Evolutionary conservation across 2,797 vertebrate genomes (phyloP), one percentile per base, ranked within the genome.

Genomic region (Sphaeramia orbicularis): DNA sequence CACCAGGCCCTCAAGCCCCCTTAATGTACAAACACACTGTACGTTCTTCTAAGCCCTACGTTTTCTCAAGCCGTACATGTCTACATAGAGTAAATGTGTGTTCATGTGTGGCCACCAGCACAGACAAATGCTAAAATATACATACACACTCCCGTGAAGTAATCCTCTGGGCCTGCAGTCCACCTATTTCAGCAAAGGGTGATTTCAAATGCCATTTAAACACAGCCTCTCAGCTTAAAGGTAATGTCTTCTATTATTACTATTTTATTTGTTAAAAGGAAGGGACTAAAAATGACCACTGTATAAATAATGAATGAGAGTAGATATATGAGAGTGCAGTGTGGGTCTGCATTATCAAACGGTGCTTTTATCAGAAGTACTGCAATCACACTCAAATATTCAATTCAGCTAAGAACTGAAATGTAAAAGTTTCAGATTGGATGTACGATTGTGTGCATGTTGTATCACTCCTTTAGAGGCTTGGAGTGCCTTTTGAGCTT

Each of bases 221-320:
- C 75, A 69, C 72, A 71, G 74, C 57, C 71, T 77, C 37, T 1
- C 51, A 40, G 70, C 82, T 81, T 38, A 65, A 65, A 51, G 65
- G 85, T 92, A 90, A 92, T 91, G 89, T 92, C 84, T 90, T 92
- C 74, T 85, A 90, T 93, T 93, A 93, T 92, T 92, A 92, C 90
- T 93, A 91, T 93, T 94, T 94, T 92, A 93, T 94, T 93, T 91
- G 91, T 89, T 93, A 92, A 93, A 92, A 93, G 92, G 87, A 88
- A 84, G 59, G 77, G 79, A 88, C 91, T 93, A 93, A 93, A 94
- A 94, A 92, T 92, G 88, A 91, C 89, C 70, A 37, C 4, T 4
- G 59, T 78, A 83, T 94, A 67, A 91, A 93, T 93, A 88, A 91
- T 92, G 80, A 85, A 94, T 86, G 84, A 78, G 58, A 71, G 81